These are phyloP conservation scores for Larimichthys polyactis DNA, from an alignment of 2,113 vertebrate species.

Conservation along the genomic window DNA sequence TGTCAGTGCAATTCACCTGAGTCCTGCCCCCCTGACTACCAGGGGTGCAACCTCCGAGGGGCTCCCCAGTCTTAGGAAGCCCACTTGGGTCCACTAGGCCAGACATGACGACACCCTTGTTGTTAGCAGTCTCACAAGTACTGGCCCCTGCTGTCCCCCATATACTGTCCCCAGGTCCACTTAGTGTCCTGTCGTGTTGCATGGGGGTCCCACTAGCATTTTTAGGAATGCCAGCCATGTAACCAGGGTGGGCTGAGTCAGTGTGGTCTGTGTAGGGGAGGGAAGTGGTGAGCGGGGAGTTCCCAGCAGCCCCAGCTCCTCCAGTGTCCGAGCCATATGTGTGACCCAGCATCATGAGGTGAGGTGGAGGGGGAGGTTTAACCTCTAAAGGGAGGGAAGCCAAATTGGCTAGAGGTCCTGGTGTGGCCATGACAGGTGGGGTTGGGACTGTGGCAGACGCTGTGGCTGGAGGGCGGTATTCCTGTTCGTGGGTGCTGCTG, in stretches of 20 bases:
- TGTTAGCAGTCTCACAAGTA: slow-evolving; percentile 59
- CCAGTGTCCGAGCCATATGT: slow-evolving; percentile 62
- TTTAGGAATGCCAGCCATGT: slow-evolving; percentile 42
- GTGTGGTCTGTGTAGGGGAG: slow-evolving; percentile 65
- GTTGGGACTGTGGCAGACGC: slow-evolving; percentile 39
- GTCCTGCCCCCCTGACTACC: slow-evolving; percentile 75
- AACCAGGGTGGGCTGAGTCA: slow-evolving; percentile 64
- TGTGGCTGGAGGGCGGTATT: slow-evolving; percentile 56
- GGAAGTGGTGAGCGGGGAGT: slow-evolving; percentile 51
- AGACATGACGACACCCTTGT: slow-evolving; percentile 43
- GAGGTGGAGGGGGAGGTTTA: slow-evolving; percentile 79
- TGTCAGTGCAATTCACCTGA: slow-evolving; percentile 75
- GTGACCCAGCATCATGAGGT: slow-evolving; percentile 78
- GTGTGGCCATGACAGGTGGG: slow-evolving; percentile 33
- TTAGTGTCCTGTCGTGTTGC: slow-evolving; percentile 64
- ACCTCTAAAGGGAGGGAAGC: slow-evolving; percentile 75
- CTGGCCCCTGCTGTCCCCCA: slow-evolving; percentile 59
- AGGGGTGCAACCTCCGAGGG: slow-evolving; percentile 57
- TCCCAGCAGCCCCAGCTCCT: slow-evolving; percentile 47
- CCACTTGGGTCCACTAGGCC: slow-evolving; percentile 50
- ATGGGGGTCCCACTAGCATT: slow-evolving; percentile 46
- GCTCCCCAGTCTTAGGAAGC: slow-evolving; percentile 51
- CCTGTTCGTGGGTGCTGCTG: slow-evolving; percentile 74
- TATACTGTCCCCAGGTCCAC: slow-evolving; percentile 58
- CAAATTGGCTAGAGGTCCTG: slow-evolving; percentile 71